These are phyloP conservation scores for Hydrozoanthus gracilis DNA, from an alignment of 92 coral and sea anemone species.

Conservation along the genomic window DNA sequence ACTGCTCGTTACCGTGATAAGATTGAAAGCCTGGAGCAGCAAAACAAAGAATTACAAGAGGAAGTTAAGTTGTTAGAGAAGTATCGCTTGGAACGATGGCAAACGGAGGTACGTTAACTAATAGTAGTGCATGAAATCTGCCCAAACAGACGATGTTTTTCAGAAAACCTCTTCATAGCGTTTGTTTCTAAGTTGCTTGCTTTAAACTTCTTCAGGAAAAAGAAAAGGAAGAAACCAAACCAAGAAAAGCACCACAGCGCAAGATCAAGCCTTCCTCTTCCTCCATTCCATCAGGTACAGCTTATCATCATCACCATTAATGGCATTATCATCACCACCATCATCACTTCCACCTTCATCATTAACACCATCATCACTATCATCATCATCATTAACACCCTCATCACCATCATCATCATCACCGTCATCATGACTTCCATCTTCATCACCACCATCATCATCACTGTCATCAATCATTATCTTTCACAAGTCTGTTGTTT, in stretches of 20 bases:
- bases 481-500: too few relatives aligned
- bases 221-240: constrained; percentile 70
- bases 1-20: constrained; percentile 88
- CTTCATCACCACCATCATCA: too few relatives aligned
- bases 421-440: too few relatives aligned
- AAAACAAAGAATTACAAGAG: constrained; percentile 91
- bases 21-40: constrained; percentile 83
- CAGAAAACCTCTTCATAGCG: not conserved
- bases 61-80: constrained; percentile 89
- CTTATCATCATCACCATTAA: too few relatives aligned
- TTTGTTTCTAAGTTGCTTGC: not conserved
- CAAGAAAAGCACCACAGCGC: constrained; percentile 68
- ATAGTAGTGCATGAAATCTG: not conserved
- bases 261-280: constrained; percentile 44
- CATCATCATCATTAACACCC: too few relatives aligned
- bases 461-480: too few relatives aligned
- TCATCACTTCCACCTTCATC: not conserved
- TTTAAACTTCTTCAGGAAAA: constrained; percentile 53
- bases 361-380: not conserved
- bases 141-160: not conserved
- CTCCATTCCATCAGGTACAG: not conserved
- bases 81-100: constrained; percentile 88
- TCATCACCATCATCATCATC: too few relatives aligned
- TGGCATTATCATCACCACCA: too few relatives aligned
- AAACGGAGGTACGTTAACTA: constrained; percentile 65